A percentile compares a stretch with the other conserved stretches of the same genome.
These are phyloP conservation scores for Drosophila paulistorum DNA, from an alignment of 1,140 invertebrate species.

Conservation along the genomic window DNA sequence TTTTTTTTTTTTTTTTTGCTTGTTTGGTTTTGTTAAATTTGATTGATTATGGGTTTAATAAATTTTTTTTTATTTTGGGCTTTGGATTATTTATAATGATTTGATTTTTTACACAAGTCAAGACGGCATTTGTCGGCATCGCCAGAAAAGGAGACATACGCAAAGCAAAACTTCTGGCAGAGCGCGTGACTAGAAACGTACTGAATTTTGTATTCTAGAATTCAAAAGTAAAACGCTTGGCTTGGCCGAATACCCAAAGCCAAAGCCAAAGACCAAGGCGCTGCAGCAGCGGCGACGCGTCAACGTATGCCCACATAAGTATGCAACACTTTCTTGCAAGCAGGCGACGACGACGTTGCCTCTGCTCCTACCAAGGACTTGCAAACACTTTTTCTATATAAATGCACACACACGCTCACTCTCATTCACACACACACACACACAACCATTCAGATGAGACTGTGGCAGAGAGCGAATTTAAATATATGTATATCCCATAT, in stretches of 20 bases:
- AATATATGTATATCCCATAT: constrained; percentile 79
- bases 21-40: constrained; percentile 24
- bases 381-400: constrained; percentile 5
- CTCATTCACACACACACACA: not conserved
- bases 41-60: constrained; percentile 30
- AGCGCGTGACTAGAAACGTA: constrained; percentile 81
- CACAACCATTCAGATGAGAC: constrained; percentile 4
- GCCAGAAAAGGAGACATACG: constrained; percentile 64
- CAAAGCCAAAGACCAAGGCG: constrained; percentile 68
- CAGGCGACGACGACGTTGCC: constrained; percentile 18
- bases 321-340: constrained; percentile 79
- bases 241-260: constrained; percentile 48
- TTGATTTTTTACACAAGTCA: constrained; percentile 73
- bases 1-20: constrained; percentile 21
- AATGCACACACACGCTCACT: not conserved
- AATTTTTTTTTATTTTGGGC: constrained; percentile 32
- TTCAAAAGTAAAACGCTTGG: constrained; percentile 74
- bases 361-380: constrained; percentile 21
- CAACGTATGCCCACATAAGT: constrained; percentile 69
- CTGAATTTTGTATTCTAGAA: constrained; percentile 76
- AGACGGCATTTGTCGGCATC: constrained; percentile 67
- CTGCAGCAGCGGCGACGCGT: constrained; percentile 68
- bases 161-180: constrained; percentile 78
- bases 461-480: constrained; percentile 52
- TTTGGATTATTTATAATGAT: constrained; percentile 41